phyloP scores from a whole-genome alignment of 2,113 vertebrate species.

The Saccopteryx bilineata region DNA sequence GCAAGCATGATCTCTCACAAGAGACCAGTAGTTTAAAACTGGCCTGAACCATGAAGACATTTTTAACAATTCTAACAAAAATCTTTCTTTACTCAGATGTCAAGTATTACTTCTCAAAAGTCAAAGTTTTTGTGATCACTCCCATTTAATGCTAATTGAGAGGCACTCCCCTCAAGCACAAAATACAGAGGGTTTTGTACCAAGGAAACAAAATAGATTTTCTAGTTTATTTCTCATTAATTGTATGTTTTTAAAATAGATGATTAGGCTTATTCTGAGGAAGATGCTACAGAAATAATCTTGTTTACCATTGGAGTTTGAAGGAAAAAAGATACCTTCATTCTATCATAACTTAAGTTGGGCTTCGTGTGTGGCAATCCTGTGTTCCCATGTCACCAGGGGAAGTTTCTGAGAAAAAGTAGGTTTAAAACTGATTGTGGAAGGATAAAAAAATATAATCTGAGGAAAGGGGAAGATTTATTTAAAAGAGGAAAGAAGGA shows the following conservation, averaged over 20 bases:
- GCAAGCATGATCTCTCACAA: not conserved
- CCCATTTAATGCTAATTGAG: not conserved
- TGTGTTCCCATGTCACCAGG: not conserved
- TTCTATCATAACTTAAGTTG: not conserved
- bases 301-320: not conserved
- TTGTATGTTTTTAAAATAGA: not conserved
- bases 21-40: not conserved
- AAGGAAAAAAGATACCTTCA: not conserved
- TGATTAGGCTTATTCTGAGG: not conserved
- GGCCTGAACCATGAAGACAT: not conserved
- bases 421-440: not conserved
- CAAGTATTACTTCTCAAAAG: not conserved
- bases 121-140: not conserved
- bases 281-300: not conserved
- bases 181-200: not conserved
- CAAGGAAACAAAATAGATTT: not conserved
- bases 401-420: not conserved
- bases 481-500: slow-evolving; percentile 7
- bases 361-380: not conserved
- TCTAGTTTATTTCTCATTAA: slow-evolving; percentile 17
- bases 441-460: not conserved
- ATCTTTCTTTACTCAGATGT: not conserved
- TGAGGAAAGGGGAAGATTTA: not conserved
- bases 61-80: not conserved
- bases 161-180: not conserved